These are phyloP conservation scores for Orcinus orca DNA, from an alignment of 2,113 vertebrate genomes.

Conservation along the genomic window DNA sequence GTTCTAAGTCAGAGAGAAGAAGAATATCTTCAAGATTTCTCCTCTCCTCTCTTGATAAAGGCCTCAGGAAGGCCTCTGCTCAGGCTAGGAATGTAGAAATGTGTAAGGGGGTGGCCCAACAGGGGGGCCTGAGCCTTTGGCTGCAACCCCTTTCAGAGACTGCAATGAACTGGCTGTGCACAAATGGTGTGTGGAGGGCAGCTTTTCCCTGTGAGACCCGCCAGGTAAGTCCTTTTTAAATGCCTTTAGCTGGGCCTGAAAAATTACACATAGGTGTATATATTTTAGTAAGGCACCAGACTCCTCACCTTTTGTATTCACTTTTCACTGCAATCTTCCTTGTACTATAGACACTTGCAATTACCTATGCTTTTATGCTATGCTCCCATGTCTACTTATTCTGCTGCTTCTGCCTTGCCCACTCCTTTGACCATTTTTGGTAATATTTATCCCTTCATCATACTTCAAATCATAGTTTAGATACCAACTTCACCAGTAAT, in stretches of 20 bases:
- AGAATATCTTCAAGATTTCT: not conserved
- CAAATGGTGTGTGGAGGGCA: not conserved
- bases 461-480: not conserved
- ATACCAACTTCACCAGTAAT: not conserved
- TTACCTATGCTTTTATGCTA: not conserved
- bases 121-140: accelerated
- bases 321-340: not conserved
- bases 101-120: not conserved
- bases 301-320: not conserved
- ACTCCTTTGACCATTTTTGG: not conserved
- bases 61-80: not conserved
- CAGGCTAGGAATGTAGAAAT: not conserved
- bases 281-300: not conserved
- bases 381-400: not conserved
- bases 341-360: not conserved
- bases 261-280: not conserved
- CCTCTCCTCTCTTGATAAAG: not conserved
- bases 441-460: not conserved
- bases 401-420: not conserved
- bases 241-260: not conserved
- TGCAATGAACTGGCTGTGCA: not conserved
- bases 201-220: not conserved
- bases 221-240: not conserved
- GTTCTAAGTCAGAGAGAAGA: not conserved
- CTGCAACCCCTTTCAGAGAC: not conserved